phyloP scores from a whole-genome alignment of 2,113 vertebrate genomes.

The Rhinolophus ferrumequinum region DNA sequence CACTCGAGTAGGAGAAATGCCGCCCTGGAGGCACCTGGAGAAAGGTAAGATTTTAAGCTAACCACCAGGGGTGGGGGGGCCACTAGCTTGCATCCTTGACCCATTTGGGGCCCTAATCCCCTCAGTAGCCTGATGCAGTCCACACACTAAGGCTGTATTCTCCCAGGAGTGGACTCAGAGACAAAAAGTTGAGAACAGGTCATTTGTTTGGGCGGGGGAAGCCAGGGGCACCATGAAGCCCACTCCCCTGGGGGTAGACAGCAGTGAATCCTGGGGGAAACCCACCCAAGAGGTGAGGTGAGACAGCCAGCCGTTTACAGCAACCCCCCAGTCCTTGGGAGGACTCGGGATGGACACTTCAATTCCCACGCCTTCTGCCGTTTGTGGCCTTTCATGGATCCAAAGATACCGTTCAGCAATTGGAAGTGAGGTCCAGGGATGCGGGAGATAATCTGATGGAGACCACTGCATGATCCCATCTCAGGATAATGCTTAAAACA shows the following conservation, averaged over 20 bases:
- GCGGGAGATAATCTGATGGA: background rate
- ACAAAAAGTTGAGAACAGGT: background rate
- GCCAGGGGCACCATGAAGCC: background rate
- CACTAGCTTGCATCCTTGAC: background rate
- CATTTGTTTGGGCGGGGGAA: background rate
- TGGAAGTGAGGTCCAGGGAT: background rate
- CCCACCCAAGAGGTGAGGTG: background rate
- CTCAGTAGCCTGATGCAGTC: background rate
- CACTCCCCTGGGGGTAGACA: no score
- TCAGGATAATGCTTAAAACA: background rate
- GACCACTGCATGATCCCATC: background rate
- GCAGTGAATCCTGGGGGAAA: background rate
- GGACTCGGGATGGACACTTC: background rate
- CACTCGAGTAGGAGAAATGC: background rate
- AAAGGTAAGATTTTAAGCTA: background rate
- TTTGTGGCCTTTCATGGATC: background rate
- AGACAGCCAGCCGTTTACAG: no score
- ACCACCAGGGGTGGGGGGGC: no score
- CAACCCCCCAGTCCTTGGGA: background rate
- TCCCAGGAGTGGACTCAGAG: background rate
- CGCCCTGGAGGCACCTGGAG: background rate
- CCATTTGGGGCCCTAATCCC: background rate
- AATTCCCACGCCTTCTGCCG: background rate
- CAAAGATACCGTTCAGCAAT: fast-evolving
- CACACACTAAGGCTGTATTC: background rate